A percentile compares a stretch with the other conserved stretches of the same genome.
Conservation (phyloP, 2,888 invertebrate genomes). For the Ligdia adustata region DNA sequence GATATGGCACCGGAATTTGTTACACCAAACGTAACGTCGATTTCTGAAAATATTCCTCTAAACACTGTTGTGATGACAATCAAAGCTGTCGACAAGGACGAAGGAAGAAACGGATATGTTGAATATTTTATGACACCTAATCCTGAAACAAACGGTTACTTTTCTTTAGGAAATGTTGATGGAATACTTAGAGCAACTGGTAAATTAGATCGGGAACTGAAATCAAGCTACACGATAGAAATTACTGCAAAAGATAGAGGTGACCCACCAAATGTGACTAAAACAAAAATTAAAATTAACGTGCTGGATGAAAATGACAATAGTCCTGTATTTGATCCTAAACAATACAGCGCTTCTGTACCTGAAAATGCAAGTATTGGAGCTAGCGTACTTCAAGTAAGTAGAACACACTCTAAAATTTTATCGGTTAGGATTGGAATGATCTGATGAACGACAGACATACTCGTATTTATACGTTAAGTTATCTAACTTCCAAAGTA, state of each 20-base stretch:
- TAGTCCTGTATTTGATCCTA: slow-evolving; percentile 94
- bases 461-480: no score
- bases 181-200: slow-evolving; percentile 93
- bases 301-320: slow-evolving; percentile 96
- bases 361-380: slow-evolving; percentile 98
- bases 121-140: slow-evolving; percentile 92
- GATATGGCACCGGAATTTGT: slow-evolving; percentile 95
- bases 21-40: slow-evolving; percentile 90
- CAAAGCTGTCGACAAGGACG: slow-evolving; percentile 95
- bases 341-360: slow-evolving; percentile 94
- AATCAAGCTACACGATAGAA: slow-evolving; percentile 88
- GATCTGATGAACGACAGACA: no score
- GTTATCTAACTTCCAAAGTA: no score
- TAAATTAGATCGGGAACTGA: slow-evolving; percentile 92
- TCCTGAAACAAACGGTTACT: slow-evolving; percentile 85
- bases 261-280: slow-evolving; percentile 90
- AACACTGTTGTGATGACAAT: slow-evolving; percentile 95
- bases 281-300: slow-evolving; percentile 87
- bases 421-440: no score
- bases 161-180: slow-evolving; percentile 93
- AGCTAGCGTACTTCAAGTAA: slow-evolving; percentile 93
- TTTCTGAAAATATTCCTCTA: slow-evolving; percentile 92
- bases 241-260: slow-evolving; percentile 95
- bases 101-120: slow-evolving; percentile 95
- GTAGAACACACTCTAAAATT: no score